Percentiles rank a stretch among this genome's conserved stretches.
phyloP scores from a whole-genome alignment of 1,140 invertebrate species.

The Polyergus mexicanus region DNA sequence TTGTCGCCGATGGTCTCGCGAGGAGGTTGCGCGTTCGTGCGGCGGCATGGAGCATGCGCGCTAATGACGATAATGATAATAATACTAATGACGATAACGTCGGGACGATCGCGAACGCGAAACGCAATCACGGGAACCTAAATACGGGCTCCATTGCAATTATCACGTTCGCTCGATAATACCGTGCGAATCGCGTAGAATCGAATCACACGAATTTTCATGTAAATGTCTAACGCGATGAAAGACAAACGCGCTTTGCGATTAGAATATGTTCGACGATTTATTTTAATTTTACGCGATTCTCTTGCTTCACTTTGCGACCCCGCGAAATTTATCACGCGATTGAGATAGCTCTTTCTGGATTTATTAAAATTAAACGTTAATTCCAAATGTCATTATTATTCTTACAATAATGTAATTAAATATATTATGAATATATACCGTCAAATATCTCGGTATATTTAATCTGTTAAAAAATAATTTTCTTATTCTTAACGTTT shows the following conservation, averaged over 20 bases:
- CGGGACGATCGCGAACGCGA: constrained; percentile 2
- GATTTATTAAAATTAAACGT: too few species aligned
- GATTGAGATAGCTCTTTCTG: neutral
- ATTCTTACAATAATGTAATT: too few species aligned
- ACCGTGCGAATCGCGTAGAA: too few species aligned
- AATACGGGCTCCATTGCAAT: constrained; percentile 2
- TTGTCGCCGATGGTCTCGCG: constrained; percentile 33
- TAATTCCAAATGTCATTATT: too few species aligned
- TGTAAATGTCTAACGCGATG: neutral
- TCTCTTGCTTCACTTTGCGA: too few species aligned
- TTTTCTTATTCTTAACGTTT: too few species aligned
- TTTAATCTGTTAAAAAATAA: too few species aligned
- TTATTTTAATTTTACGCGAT: neutral
- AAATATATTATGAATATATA: too few species aligned
- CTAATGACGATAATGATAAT: constrained; percentile 53
- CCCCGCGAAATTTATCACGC: neutral
- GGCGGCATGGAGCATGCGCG: constrained; percentile 33
- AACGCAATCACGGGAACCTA: constrained; percentile 23
- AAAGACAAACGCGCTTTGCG: neutral
- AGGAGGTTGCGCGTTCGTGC: constrained; percentile 50
- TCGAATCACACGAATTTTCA: neutral
- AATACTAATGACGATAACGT: constrained; percentile 33
- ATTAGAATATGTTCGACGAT: neutral
- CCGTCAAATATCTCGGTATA: too few species aligned
- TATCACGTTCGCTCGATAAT: constrained; percentile 19